Evolutionary conservation across 2,797 vertebrate genomes (phyloP).

Genomic region (Sebastiscus tertius): DNA sequence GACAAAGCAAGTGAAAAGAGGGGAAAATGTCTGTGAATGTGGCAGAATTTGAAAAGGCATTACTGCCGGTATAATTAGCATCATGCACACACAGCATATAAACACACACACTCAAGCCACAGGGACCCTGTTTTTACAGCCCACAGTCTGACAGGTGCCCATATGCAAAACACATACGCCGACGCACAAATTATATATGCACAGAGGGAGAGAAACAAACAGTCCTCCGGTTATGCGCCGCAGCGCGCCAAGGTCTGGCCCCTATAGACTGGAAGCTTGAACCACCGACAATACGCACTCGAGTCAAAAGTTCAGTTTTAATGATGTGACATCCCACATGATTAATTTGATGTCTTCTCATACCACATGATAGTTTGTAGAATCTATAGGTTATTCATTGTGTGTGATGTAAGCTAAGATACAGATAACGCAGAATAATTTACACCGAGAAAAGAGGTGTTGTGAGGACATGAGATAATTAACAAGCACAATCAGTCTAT

Average conservation of each 20-base stretch:
- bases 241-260: conserved; percentile 30
- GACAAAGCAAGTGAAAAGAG: conserved; percentile 19
- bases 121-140: conserved; percentile 38
- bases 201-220: conserved; percentile 50
- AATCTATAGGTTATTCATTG: not conserved
- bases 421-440: conserved; percentile 3
- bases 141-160: conserved; percentile 56
- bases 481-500: conserved; percentile 33
- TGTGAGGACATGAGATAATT: conserved; percentile 37
- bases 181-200: conserved; percentile 62
- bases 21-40: conserved; percentile 19
- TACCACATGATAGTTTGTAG: not conserved
- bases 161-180: conserved; percentile 61
- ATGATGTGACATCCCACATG: not conserved
- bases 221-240: conserved; percentile 35
- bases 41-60: conserved; percentile 20
- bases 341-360: not conserved
- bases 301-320: conserved; percentile 6
- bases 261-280: conserved; percentile 16
- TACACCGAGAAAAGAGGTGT: conserved; percentile 8
- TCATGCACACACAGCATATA: conserved; percentile 6
- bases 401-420: not conserved
- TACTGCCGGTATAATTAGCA: conserved; percentile 51
- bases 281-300: not conserved
- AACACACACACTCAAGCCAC: not conserved